Evolutionary conservation across 2,113 vertebrate species (phyloP).

Genomic region (Marmota monax): DNA sequence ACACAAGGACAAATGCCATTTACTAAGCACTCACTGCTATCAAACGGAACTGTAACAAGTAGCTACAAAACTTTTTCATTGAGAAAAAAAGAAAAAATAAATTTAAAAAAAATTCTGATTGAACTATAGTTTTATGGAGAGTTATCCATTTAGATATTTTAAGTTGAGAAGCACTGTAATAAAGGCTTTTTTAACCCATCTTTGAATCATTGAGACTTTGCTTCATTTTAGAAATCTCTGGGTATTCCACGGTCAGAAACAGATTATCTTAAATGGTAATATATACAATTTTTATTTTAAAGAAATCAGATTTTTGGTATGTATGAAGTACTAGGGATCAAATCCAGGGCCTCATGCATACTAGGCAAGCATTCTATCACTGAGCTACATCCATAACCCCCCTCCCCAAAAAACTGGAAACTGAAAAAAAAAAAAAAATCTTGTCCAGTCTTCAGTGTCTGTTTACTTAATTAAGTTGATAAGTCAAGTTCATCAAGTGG

Average conservation of each 20-base stretch:
- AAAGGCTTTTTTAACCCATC: slow-evolving; percentile 10
- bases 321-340: too few species aligned
- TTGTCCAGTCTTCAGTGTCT: background rate
- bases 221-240: background rate
- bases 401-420: background rate
- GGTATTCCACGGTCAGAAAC: background rate
- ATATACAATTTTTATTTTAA: slow-evolving; percentile 22
- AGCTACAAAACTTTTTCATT: background rate
- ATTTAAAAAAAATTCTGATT: background rate
- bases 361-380: too few species aligned
- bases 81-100: too few species aligned
- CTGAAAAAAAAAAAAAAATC: background rate
- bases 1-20: background rate
- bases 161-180: slow-evolving; percentile 4
- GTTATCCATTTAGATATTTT: background rate
- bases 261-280: slow-evolving; percentile 10
- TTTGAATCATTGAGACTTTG: background rate
- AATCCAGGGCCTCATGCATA: too few species aligned
- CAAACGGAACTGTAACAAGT: background rate
- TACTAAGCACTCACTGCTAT: background rate
- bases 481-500: slow-evolving; percentile 24
- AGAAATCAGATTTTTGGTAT: background rate
- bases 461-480: background rate
- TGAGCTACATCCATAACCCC: too few species aligned
- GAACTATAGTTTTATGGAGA: background rate